A percentile compares a stretch with the other conserved stretches of the same genome.
Conservation (phyloP, 2,888 invertebrate genomes). For the Metacarcinus magister region DNA sequence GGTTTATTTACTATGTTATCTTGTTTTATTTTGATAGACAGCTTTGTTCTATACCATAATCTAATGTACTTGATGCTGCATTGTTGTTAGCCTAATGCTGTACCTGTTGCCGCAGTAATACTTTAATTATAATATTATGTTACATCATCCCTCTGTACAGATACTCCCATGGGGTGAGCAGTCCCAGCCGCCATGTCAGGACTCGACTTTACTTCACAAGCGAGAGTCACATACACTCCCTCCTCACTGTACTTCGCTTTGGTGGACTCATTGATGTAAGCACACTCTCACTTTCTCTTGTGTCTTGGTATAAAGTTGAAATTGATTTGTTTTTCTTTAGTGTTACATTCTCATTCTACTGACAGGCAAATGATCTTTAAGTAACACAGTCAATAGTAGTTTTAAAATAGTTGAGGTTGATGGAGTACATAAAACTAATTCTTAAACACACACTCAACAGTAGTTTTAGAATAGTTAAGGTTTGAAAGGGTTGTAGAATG, state of each 20-base stretch:
- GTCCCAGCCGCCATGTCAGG: constrained; percentile 98
- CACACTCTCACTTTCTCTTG: not conserved
- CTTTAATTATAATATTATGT: not conserved
- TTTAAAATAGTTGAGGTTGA: not conserved
- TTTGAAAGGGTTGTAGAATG: not conserved
- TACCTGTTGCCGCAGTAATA: not conserved
- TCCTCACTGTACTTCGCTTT: constrained; percentile 96
- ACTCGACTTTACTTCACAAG: constrained; percentile 99
- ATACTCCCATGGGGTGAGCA: constrained; percentile 98
- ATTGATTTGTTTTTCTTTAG: not conserved
- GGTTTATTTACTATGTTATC: not conserved
- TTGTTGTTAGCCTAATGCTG: not conserved
- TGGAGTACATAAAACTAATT: not conserved
- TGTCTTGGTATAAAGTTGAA: not conserved
- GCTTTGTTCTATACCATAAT: no score
- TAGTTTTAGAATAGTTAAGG: not conserved
- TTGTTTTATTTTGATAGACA: not conserved
- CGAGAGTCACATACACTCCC: constrained; percentile 99
- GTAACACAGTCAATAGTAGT: not conserved
- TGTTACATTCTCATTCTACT: not conserved
- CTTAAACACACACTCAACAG: no score
- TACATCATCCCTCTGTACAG: constrained; percentile 85
- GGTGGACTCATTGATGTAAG: constrained; percentile 92
- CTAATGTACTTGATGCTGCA: not conserved
- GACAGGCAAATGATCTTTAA: not conserved